A percentile compares a stretch with the other conserved stretches of the same genome.
phyloP scores from a whole-genome alignment of 2,888 invertebrate species.

The Elegia similella region DNA sequence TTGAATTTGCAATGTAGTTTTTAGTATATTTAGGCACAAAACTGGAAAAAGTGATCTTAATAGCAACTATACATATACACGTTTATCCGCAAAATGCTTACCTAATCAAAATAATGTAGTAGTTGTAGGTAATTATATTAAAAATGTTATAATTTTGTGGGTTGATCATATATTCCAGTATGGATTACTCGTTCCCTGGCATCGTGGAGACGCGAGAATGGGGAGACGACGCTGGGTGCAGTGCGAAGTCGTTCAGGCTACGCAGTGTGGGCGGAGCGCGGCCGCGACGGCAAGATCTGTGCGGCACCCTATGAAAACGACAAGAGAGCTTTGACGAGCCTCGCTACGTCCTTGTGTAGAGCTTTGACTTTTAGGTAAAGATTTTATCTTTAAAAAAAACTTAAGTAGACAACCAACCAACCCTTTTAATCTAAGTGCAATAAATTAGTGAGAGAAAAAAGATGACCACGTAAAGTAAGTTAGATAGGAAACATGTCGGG shows the following conservation, averaged over 20 bases:
- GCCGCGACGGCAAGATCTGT: slow-evolving; percentile 90
- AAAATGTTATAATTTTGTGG: not conserved
- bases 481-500: no score
- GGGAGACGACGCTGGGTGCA: slow-evolving; percentile 86
- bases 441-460: no score
- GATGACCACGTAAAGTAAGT: no score
- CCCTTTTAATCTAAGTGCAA: no score
- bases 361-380: slow-evolving; percentile 88
- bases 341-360: slow-evolving; percentile 89
- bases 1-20: no score
- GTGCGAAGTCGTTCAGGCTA: slow-evolving; percentile 89
- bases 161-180: slow-evolving; percentile 70
- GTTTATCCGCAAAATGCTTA: no score
- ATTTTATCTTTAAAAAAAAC: not conserved
- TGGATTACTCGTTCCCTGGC: slow-evolving; percentile 87
- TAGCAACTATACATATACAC: no score
- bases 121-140: not conserved
- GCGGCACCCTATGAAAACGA: slow-evolving; percentile 88
- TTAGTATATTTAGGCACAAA: no score
- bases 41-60: no score
- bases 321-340: slow-evolving; percentile 83
- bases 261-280: slow-evolving; percentile 92
- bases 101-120: no score
- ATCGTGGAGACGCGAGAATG: slow-evolving; percentile 82
- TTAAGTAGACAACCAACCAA: no score